A percentile compares a stretch with the other conserved stretches of the same genome.
Evolutionary conservation across 2,113 vertebrate species (phyloP).

Genomic region (Laterallus jamaicensis): DNA sequence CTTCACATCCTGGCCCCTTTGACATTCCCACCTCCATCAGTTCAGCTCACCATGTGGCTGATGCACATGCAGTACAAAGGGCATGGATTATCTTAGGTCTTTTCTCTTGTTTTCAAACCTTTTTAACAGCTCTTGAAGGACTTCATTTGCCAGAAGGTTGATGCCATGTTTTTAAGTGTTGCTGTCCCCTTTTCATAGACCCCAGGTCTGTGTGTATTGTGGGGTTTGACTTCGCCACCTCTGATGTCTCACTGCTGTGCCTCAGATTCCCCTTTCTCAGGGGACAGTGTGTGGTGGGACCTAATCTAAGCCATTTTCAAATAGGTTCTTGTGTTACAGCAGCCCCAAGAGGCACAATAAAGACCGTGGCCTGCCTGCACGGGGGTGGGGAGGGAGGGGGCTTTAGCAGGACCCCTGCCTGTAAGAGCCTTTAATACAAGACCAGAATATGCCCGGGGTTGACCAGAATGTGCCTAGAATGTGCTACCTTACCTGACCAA

Average conservation of each 20-base stretch:
- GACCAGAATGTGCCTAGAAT: too few relatives aligned
- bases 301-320: neutral
- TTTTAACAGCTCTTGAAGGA: neutral
- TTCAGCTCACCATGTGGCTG: neutral
- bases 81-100: neutral
- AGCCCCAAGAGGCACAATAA: neutral
- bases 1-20: neutral
- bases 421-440: neutral
- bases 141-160: neutral
- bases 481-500: neutral
- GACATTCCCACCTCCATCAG: neutral
- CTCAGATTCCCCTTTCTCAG: neutral
- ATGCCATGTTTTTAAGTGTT: neutral
- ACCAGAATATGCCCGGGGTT: neutral
- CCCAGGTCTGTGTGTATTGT: neutral
- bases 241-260: neutral
- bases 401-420: neutral
- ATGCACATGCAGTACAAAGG: neutral
- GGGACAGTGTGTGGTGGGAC: neutral
- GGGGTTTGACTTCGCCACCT: neutral
- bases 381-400: too few relatives aligned
- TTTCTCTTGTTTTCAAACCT: neutral
- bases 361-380: fast-evolving
- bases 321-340: neutral
- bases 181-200: neutral